Percentiles rank a stretch among this genome's conserved stretches.
phyloP scores from a whole-genome alignment of 2,113 vertebrate species.

The Leptosomus discolor region DNA sequence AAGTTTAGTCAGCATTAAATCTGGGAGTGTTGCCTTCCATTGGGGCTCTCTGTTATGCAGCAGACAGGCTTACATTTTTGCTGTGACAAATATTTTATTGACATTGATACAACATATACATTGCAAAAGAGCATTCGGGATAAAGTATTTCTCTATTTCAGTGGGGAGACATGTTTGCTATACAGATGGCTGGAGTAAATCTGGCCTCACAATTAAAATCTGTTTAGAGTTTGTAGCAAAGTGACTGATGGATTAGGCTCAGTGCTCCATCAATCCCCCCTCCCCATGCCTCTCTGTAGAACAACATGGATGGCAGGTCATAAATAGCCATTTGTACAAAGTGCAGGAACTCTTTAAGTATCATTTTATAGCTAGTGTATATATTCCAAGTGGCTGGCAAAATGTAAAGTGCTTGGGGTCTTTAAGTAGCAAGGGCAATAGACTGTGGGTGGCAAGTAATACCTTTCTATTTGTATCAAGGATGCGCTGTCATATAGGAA shows the following conservation, averaged over 20 bases:
- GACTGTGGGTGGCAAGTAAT: neutral
- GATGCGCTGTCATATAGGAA: neutral
- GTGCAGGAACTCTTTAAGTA: conserved; percentile 65
- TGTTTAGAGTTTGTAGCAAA: conserved; percentile 59
- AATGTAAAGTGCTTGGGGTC: conserved; percentile 48
- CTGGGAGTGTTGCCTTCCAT: conserved; percentile 47
- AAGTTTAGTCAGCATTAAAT: conserved; percentile 66
- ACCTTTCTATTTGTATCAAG: neutral
- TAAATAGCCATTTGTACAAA: conserved; percentile 70
- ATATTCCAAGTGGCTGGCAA: conserved; percentile 50
- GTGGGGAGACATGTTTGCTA: conserved; percentile 27
- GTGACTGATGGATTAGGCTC: conserved; percentile 61
- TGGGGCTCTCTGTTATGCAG: conserved; percentile 37
- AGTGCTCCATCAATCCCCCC: conserved; percentile 43
- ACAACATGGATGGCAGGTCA: conserved; percentile 57
- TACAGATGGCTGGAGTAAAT: conserved; percentile 67
- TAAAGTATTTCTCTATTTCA: conserved; percentile 58
- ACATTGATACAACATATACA: conserved; percentile 52
- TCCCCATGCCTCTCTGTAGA: conserved; percentile 1
- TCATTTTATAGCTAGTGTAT: conserved; percentile 58
- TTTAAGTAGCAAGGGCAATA: conserved; percentile 33
- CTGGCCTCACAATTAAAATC: conserved; percentile 72
- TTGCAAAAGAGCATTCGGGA: conserved; percentile 59
- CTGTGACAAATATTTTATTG: conserved; percentile 67
- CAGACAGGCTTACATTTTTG: conserved; percentile 59